Percentiles rank a stretch among this genome's conserved stretches.
Conservation (phyloP, 2,113 vertebrate species). For the Acanthisitta chloris region DNA sequence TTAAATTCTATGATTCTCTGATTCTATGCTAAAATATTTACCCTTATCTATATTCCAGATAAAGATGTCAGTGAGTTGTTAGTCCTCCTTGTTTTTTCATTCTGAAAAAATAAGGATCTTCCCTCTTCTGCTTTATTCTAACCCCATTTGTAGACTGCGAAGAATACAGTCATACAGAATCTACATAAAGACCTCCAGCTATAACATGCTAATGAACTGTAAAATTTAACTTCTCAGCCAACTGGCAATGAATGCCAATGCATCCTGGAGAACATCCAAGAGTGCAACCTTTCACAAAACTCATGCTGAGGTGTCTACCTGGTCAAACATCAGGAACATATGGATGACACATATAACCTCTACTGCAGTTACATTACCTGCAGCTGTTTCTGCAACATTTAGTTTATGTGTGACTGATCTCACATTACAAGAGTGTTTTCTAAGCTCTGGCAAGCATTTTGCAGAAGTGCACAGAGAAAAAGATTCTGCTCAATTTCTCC, state of each 20-base stretch:
- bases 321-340: neutral
- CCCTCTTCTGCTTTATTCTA: neutral
- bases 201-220: neutral
- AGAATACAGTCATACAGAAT: neutral
- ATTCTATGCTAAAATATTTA: neutral
- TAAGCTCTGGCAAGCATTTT: neutral
- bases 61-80: neutral
- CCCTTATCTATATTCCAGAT: rapidly evolving
- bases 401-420: neutral
- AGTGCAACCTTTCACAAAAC: neutral
- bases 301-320: neutral
- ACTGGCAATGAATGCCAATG: neutral
- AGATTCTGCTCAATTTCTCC: neutral
- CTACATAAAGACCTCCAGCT: neutral
- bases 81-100: neutral
- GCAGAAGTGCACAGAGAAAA: neutral
- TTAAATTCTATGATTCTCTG: too few relatives aligned
- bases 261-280: neutral
- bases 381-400: neutral
- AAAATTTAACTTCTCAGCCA: neutral
- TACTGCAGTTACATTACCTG: neutral
- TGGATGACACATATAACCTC: neutral
- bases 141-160: neutral
- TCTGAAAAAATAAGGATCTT: neutral
- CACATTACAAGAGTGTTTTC: neutral